Conservation (phyloP, 2,113 vertebrate species). For the Tiliqua scincoides region DNA sequence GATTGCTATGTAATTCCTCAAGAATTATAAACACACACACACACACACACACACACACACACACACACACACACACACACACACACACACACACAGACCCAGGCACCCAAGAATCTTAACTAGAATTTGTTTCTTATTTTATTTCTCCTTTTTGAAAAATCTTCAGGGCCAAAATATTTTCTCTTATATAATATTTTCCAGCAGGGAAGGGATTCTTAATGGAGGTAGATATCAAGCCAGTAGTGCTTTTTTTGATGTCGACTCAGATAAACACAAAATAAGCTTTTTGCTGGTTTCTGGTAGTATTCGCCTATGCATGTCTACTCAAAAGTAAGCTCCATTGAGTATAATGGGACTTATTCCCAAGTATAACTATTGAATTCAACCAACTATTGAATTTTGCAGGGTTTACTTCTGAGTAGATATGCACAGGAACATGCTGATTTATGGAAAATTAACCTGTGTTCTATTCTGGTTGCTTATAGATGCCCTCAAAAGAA, state of each 20-base stretch:
- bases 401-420: no score
- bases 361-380: no score
- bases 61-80: not conserved
- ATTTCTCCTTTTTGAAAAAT: not conserved
- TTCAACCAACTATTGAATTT: no score
- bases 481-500: rapidly evolving
- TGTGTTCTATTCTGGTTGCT: not conserved
- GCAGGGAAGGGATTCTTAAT: not conserved
- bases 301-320: not conserved
- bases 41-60: not conserved
- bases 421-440: rapidly evolving
- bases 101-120: not conserved
- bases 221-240: not conserved
- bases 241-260: not conserved
- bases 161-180: constrained; percentile 13
- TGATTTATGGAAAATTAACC: not conserved
- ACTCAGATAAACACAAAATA: not conserved
- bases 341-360: no score
- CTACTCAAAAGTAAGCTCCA: no score
- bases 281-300: not conserved
- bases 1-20: constrained; percentile 18
- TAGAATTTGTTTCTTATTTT: not conserved
- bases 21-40: not conserved
- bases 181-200: not conserved
- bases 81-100: not conserved